Evolutionary conservation across 1,140 invertebrate genomes (phyloP), one percentile per base, ranked within the genome.

Genomic region (Manduca sexta): DNA sequence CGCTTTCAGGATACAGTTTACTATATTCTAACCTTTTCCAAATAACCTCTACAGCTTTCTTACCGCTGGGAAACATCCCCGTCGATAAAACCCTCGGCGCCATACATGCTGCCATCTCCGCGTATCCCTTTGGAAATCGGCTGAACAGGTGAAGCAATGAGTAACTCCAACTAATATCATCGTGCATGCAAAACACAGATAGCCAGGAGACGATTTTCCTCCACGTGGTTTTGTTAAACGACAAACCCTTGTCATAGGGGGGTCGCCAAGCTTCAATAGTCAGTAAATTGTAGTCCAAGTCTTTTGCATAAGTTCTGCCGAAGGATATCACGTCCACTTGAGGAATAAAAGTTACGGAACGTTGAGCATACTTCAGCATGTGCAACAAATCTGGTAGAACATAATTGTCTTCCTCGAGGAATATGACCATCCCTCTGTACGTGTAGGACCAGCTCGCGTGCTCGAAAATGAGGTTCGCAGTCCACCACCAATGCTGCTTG

Each of bases 401-500:
- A 34, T 58, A 65, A 18, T 60, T 55, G 43, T 60, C 50, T 44
- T 65, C 58, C 31, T 58, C 49, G 3, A 65, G 26, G 18, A 61
- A 61, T n/a, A 65, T 17, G 1, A 58, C 44, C 0, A 46, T 39
- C 1, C 49, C 49, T 11, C 43, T 38, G 30, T 51, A 42, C 11
- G 16, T 46, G 3, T 13, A 13, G 10, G 43, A 35, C 56, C 49
- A 54, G n/a, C 45, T 34, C 14, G 47, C 11, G 3, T 15, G 21
- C 3, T 51, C 50, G 43, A 66, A 63, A n/a, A 56, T 37, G 18
- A 52, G 52, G 50, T 45, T 40, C 7, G 48, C 60, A 15, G 98
- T 99, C 97, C 97, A 99, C 93, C 97, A 98, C 97, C 97, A 99
- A 71, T 99, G 97, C 77, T 98, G 97, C 83, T 99, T 99, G 0